phyloP scores from a whole-genome alignment of 1,140 invertebrate genomes.

The Pseudomyrmex gracilis region DNA sequence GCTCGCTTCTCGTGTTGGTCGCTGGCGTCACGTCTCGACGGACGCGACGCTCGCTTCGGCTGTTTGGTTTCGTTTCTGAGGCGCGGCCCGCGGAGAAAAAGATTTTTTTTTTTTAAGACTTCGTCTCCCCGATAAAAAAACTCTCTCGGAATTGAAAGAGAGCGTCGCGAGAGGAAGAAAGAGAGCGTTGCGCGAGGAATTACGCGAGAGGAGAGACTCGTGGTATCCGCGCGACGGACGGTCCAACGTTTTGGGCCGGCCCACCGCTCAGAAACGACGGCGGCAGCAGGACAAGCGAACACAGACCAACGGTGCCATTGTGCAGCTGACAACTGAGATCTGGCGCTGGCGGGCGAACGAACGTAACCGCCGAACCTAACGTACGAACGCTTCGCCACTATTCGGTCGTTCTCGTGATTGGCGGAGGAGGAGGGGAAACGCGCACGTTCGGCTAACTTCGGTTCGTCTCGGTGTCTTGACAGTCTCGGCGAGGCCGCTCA shows the following conservation, averaged over 20 bases:
- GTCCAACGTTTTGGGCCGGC: conserved; percentile 83
- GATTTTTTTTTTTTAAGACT: conserved; percentile 19
- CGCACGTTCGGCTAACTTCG: conserved; percentile 39
- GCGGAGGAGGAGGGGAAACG: not conserved
- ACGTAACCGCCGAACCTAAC: conserved; percentile 6
- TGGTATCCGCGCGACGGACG: conserved; percentile 77
- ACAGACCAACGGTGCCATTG: conserved; percentile 81
- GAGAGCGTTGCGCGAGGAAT: conserved; percentile 48
- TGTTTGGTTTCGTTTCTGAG: conserved; percentile 37
- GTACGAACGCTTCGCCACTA: conserved; percentile 6
- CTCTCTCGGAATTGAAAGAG: not conserved
- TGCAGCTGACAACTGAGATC: conserved; percentile 82
- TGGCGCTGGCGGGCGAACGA: conserved; percentile 12
- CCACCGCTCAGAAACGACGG: conserved; percentile 84
- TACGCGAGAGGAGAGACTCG: conserved; percentile 55
- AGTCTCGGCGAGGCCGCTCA: conserved; percentile 21
- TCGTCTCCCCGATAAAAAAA: conserved; percentile 1
- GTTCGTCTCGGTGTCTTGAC: not conserved
- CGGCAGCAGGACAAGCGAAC: conserved; percentile 73
- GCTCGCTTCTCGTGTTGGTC: conserved; percentile 15
- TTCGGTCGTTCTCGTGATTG: conserved; percentile 24
- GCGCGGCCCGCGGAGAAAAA: conserved; percentile 20
- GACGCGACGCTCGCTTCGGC: not conserved
- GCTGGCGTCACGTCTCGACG: conserved; percentile 17
- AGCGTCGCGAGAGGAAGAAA: not conserved